These are phyloP conservation scores for Kryptopterus vitreolus DNA, from an alignment of 2,797 vertebrate species.

Conservation along the genomic window DNA sequence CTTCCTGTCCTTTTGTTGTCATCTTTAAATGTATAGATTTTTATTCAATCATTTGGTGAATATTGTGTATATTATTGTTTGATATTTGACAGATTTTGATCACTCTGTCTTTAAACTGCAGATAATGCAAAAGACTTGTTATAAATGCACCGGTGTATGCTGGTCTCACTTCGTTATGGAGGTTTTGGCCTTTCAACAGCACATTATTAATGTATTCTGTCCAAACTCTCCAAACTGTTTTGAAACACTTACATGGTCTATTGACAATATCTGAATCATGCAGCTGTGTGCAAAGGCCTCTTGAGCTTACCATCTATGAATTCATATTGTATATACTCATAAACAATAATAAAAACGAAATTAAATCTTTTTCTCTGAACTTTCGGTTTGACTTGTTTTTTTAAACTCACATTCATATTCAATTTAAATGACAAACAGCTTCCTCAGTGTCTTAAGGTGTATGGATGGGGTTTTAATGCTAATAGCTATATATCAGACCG, in stretches of 20 bases:
- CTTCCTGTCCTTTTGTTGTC: neutral
- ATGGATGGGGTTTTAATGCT: neutral
- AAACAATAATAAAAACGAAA: neutral
- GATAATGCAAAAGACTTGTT: neutral
- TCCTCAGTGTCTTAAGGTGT: neutral
- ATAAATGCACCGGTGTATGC: slow-evolving; percentile 14
- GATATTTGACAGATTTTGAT: neutral
- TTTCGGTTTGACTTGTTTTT: neutral
- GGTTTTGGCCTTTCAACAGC: slow-evolving; percentile 60
- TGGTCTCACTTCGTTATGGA: slow-evolving; percentile 55
- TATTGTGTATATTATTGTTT: neutral
- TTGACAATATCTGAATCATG: slow-evolving; percentile 70
- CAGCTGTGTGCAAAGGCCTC: slow-evolving; percentile 48
- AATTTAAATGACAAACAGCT: neutral
- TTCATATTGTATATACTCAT: slow-evolving; percentile 23
- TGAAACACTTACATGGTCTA: slow-evolving; percentile 67
- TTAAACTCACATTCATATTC: too few relatives aligned
- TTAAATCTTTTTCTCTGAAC: neutral
- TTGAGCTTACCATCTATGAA: slow-evolving; percentile 27
- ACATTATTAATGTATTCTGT: slow-evolving; percentile 66
- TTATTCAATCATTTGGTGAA: neutral
- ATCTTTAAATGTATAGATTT: neutral
- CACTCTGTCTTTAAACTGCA: neutral
- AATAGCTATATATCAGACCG: neutral
- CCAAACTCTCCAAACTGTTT: slow-evolving; percentile 55